Evolutionary conservation across 2,797 vertebrate genomes (phyloP).

Genomic region (Pseudotriccus pelzelni): DNA sequence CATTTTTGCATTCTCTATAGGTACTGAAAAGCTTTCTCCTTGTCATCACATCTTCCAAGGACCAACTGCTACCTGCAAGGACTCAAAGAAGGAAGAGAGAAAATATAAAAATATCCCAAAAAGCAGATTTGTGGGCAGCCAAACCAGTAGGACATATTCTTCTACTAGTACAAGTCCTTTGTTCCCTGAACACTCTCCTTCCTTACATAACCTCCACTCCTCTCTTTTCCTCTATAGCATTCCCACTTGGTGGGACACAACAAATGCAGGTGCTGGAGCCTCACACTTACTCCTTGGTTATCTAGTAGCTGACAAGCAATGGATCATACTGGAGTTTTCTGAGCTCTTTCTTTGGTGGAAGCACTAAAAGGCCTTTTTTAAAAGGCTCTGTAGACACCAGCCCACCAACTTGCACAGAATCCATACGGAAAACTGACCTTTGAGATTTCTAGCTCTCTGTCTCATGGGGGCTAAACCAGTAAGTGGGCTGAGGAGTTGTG

Average conservation of each 20-base stretch:
- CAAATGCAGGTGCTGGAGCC: rapidly evolving
- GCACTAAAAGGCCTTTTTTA: background rate
- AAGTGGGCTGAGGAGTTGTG: background rate
- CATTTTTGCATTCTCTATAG: background rate
- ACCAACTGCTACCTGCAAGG: background rate
- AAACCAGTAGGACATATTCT: background rate
- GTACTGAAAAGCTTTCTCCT: background rate
- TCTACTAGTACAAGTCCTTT: background rate
- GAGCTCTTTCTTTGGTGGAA: background rate
- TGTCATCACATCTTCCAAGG: background rate
- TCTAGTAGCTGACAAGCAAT: background rate
- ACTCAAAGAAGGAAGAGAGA: background rate
- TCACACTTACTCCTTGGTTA: background rate
- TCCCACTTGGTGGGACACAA: background rate
- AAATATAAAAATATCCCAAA: background rate
- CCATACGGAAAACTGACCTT: background rate
- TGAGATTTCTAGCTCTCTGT: background rate
- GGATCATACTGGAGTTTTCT: background rate
- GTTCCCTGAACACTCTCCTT: background rate
- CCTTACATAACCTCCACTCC: background rate
- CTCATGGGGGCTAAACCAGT: background rate
- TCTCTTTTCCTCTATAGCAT: background rate
- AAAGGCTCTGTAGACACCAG: background rate
- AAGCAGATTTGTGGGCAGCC: background rate
- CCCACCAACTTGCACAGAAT: background rate